Conservation (phyloP, 2,888 invertebrate species). For the Hemaris fuciformis region DNA sequence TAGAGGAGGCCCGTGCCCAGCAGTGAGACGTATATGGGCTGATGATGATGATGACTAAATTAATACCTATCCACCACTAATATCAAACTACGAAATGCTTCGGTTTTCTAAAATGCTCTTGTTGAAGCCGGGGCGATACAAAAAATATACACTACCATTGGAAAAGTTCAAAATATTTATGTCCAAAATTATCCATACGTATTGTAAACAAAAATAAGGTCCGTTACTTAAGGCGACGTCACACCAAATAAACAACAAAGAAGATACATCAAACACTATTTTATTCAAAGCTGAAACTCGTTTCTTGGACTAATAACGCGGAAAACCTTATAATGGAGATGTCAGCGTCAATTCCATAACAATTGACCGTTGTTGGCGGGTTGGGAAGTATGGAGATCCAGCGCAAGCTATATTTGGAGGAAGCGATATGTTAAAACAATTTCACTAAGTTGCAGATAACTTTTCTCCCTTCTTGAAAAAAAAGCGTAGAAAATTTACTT, state of each 20-base stretch:
- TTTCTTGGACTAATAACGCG: conserved; percentile 26
- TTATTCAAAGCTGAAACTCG: conserved; percentile 3
- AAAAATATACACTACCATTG: too few relatives aligned
- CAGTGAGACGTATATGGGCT: too few relatives aligned
- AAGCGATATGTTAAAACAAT: background rate
- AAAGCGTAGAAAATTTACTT: too few relatives aligned
- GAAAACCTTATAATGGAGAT: conserved; percentile 35
- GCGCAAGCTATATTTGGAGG: background rate
- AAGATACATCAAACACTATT: conserved; percentile 10
- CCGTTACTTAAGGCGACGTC: background rate
- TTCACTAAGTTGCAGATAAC: too few relatives aligned
- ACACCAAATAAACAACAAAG: background rate
- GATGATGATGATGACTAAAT: too few relatives aligned
- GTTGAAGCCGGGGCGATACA: too few relatives aligned
- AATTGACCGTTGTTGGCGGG: conserved; percentile 11
- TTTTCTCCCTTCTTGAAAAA: background rate
- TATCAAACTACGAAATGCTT: too few relatives aligned
- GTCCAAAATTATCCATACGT: background rate
- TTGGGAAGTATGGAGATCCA: background rate
- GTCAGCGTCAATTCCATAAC: conserved; percentile 32
- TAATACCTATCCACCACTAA: too few relatives aligned
- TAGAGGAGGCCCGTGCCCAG: too few relatives aligned
- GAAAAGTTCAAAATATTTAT: too few relatives aligned
- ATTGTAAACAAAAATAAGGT: background rate
- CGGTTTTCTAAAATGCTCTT: too few relatives aligned